Conservation (phyloP, 2,797 vertebrate species). For the Atherinosoma microstoma region DNA sequence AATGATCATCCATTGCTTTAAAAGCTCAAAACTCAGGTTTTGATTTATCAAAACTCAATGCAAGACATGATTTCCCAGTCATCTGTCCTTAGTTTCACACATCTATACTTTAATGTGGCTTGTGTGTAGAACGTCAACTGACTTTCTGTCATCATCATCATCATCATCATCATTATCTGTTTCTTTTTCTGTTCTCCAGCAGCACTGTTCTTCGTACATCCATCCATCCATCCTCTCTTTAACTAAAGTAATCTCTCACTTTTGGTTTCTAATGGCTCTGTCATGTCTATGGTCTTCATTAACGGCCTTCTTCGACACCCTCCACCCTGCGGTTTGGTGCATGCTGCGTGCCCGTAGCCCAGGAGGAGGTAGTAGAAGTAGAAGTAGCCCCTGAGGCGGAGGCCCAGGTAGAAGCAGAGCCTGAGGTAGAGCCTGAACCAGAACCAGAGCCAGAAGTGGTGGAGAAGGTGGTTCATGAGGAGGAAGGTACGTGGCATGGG, state of each 20-base stretch:
- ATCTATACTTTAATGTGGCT: constrained; percentile 44
- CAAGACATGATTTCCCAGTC: background rate
- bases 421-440: constrained; percentile 75
- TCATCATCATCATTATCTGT: constrained; percentile 56
- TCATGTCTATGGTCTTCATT: constrained; percentile 79
- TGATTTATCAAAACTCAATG: background rate
- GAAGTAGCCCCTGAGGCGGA: constrained; percentile 88
- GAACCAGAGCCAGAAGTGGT: constrained; percentile 64
- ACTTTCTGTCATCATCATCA: constrained; percentile 44
- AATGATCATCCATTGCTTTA: background rate
- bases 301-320: constrained; percentile 70
- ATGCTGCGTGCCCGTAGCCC: constrained; percentile 87
- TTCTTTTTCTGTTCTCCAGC: constrained; percentile 69
- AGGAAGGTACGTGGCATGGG: constrained; percentile 90
- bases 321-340: constrained; percentile 76
- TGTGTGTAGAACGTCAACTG: constrained; percentile 62
- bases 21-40: background rate
- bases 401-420: constrained; percentile 80
- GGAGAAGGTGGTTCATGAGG: constrained; percentile 72
- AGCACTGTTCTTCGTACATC: constrained; percentile 54
- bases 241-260: constrained; percentile 70
- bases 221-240: constrained; percentile 62
- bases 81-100: constrained; percentile 12
- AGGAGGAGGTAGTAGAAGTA: constrained; percentile 86
- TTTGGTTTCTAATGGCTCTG: constrained; percentile 76